phyloP scores from a whole-genome alignment of 2,113 vertebrate genomes.

The Nannobrachium achirus region DNA sequence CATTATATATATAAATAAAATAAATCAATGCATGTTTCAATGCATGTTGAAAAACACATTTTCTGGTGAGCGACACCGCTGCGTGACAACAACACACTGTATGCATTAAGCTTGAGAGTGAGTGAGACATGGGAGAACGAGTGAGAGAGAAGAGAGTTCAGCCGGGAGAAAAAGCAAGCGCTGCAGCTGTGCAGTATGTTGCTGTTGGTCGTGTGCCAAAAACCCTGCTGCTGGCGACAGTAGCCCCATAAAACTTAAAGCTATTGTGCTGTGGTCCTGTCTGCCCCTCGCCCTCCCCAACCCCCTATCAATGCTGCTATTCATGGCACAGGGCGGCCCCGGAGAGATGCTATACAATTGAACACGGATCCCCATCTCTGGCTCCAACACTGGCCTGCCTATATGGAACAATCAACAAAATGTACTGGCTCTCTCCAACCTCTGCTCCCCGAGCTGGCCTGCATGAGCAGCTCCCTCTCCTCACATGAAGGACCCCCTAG shows the following conservation, averaged over 20 bases:
- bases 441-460: slow-evolving; percentile 40
- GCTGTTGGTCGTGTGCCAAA: slow-evolving; percentile 65
- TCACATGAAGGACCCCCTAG: slow-evolving; percentile 20
- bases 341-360: slow-evolving; percentile 72
- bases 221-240: slow-evolving; percentile 58
- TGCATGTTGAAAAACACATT: no score
- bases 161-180: slow-evolving; percentile 31
- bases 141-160: slow-evolving; percentile 36
- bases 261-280: slow-evolving; percentile 68
- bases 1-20: no score
- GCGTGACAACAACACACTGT: no score
- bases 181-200: slow-evolving; percentile 67
- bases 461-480: no score
- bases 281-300: slow-evolving; percentile 43
- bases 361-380: slow-evolving; percentile 65
- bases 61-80: no score
- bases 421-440: slow-evolving; percentile 60
- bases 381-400: slow-evolving; percentile 64
- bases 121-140: slow-evolving; percentile 26
- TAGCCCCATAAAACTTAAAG: slow-evolving; percentile 68
- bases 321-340: slow-evolving; percentile 63
- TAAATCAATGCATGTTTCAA: no score
- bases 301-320: slow-evolving; percentile 75
- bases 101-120: no score
- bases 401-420: slow-evolving; percentile 75